Base-by-base conservation (phyloP, 1,140 invertebrate species). In the Latrodectus geometricus region DNA sequence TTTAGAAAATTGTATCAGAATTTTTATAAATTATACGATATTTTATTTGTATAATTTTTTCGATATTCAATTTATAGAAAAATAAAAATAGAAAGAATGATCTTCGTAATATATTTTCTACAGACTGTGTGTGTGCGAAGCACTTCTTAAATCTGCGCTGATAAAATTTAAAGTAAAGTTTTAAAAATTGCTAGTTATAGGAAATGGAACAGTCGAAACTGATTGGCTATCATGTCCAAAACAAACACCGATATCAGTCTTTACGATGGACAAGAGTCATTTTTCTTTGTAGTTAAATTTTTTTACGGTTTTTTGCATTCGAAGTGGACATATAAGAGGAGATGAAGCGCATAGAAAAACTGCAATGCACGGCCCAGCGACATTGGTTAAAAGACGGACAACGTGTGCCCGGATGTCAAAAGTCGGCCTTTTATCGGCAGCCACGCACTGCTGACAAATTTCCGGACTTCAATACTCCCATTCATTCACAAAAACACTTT, bases 381-480 rank as follows among this genome's bases (percentile, higher is more conserved):
- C 65, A 66, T 54, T 72, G 68, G 52, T 52, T 52, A 81, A 80
- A 81, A 20, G 56, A 70, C 23, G 79, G 79, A 54, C 79, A 35
- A 20, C 21, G 20, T 50, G 50, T 23, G 21, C 69, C 82, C 73
- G 73, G 82, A 76, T 76, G 73, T 75, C 14, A 69, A 84, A 84
- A 84, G 72, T 76, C 72, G 81, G 82, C 76, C 82, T 84, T 76
- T 84, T 84, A 84, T 84, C 82, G 73, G 52, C 72, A 84, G 74
- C 82, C 82, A 84, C 72, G 82, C 82, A 84, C 82, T 84, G 82
- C 82, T 68, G 82, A 76, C 82, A 76, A 84, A 76, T 76, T 84
- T 84, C 82, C 82, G 82, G 82, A 21, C 72, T 54, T 66, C 72
- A 66, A 50, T 52, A 76, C 82, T 68, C 68, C 73, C 73, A 84